Evolutionary conservation across 53 echinoderm and acorn worm species (phyloP).

Genomic region (Mesocentrotus franciscanus): DNA sequence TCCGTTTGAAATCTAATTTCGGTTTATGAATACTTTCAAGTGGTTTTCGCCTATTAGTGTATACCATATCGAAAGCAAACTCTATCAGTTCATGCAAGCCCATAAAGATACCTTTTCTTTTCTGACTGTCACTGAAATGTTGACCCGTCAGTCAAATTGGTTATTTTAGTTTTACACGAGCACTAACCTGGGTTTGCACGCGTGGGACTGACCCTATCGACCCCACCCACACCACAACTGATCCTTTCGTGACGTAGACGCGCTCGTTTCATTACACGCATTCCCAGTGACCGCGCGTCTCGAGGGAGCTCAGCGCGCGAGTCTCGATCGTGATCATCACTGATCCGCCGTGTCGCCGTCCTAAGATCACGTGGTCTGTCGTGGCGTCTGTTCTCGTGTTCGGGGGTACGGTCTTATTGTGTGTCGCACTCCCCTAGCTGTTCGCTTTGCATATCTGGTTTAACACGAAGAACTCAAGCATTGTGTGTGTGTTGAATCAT

Average conservation of each 20-base stretch:
- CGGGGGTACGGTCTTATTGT: not conserved
- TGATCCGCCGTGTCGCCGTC: conserved; percentile 44
- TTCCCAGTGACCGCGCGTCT: conserved; percentile 24
- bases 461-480: conserved; percentile 12
- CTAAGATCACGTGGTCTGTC: conserved; percentile 10
- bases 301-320: not conserved
- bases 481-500: conserved; percentile 25
- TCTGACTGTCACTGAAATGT: not conserved
- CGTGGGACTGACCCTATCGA: not conserved
- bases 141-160: conserved; percentile 23
- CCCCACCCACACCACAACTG: not conserved
- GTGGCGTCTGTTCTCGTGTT: conserved; percentile 22
- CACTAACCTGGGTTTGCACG: not conserved
- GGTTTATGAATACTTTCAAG: no score
- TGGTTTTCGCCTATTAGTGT: no score
- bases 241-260: not conserved
- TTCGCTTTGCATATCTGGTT: not conserved
- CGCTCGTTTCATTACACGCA: conserved; percentile 1
- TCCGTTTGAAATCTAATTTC: no score
- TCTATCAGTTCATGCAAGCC: not conserved
- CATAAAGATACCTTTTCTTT: not conserved
- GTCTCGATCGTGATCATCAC: not conserved
- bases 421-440: not conserved
- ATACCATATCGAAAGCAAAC: no score
- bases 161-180: not conserved